Evolutionary conservation across 2,113 vertebrate genomes (phyloP), one percentile per base, ranked within the genome.

Genomic region (Chaenocephalus aceratus): DNA sequence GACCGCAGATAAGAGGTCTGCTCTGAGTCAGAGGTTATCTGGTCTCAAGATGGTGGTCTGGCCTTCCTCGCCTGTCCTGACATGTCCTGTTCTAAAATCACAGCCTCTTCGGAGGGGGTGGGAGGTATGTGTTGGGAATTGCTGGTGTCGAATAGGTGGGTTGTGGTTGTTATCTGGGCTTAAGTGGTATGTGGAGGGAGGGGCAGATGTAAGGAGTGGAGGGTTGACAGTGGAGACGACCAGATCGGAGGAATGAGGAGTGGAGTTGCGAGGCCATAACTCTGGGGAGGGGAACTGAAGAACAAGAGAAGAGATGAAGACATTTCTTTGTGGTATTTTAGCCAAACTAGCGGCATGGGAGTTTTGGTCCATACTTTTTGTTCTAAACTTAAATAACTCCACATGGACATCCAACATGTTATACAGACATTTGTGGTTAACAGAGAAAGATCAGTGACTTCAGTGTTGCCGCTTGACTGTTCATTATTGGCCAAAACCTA

Each of bases 161-260:
- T 14, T 82, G 82, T 61, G 77, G 71, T 60, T 79, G 79, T 86
- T 77, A 16, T 51, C 59, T 72, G 77, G 75, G 82, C 73, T 89
- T 80, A 87, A 89, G 81, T 85, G 88, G 85, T 89, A 88, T 91
- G 86, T 82, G 65, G 65, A 87, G 75, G 89, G 84, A 83, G 78
- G 77, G 85, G 79, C 67, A 14, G 77, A 23, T 44, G 13, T 46
- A 54, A 57, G 76, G 68, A 80, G 84, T 75, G 84, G 65, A 75
- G 36, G 58, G 75, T 36, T 58, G 74, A 60, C 53, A 74, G 46
- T 30, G 46, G 53, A 62, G 66, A 69, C 9, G 18, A 44, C 36
- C 5, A 59, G 62, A 52, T 59, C 11, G 26, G 70, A 69, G 67
- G 77, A 83, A 83, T 69, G 73, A 76, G 75, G 75, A 77, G 57